These are phyloP conservation scores for Acronicta leporina DNA, from an alignment of 2,888 invertebrate species.

Conservation along the genomic window DNA sequence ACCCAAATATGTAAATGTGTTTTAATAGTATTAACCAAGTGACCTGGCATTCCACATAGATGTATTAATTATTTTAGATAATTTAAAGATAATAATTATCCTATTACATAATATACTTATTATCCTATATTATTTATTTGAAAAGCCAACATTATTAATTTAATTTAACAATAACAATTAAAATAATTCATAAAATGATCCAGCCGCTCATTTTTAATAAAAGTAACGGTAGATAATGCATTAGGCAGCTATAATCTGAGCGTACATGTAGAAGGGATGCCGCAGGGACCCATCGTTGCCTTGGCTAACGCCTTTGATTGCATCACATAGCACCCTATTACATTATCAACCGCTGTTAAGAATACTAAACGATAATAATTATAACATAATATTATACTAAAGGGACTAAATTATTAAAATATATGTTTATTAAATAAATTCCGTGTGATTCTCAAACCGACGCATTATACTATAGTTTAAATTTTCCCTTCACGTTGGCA, in stretches of 20 bases:
- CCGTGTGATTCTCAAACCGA: slow-evolving; percentile 4
- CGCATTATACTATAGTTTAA: slow-evolving; percentile 20
- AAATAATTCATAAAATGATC: slow-evolving; percentile 33
- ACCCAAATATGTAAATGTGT: slow-evolving; percentile 60
- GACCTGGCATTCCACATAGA: slow-evolving; percentile 2
- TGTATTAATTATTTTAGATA: background rate
- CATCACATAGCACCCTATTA: slow-evolving; percentile 7
- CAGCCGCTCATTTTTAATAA: slow-evolving; percentile 31
- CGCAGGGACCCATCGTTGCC: slow-evolving; percentile 12
- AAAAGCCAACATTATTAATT: slow-evolving; percentile 23
- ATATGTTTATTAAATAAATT: slow-evolving; percentile 15
- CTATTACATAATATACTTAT: background rate
- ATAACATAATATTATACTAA: slow-evolving; percentile 11
- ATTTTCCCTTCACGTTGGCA: slow-evolving; percentile 69
- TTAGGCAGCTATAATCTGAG: slow-evolving; percentile 1
- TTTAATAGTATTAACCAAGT: slow-evolving; percentile 39
- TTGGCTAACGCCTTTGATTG: slow-evolving; percentile 22
- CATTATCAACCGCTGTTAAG: slow-evolving; percentile 5
- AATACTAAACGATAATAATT: slow-evolving; percentile 15
- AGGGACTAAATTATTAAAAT: slow-evolving; percentile 9
- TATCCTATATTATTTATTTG: background rate
- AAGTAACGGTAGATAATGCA: slow-evolving; percentile 9
- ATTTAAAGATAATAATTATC: slow-evolving; percentile 4
- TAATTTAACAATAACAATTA: slow-evolving; percentile 15
- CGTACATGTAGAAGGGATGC: background rate